Conservation (phyloP, 2,797 vertebrate species). For the Florisuga fusca region DNA sequence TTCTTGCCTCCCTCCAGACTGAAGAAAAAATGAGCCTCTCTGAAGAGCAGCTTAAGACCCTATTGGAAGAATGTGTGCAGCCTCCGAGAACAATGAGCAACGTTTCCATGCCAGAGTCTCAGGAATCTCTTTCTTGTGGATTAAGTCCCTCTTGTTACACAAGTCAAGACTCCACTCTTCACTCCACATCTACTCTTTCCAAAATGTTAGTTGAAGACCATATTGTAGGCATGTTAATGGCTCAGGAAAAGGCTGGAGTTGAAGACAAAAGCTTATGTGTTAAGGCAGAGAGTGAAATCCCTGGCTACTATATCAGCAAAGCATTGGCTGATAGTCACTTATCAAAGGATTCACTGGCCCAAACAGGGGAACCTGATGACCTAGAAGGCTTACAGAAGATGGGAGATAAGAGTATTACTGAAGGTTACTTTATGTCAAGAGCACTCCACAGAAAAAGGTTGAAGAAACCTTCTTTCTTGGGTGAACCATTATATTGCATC, state of each 20-base stretch:
- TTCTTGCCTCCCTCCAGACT: conserved; percentile 70
- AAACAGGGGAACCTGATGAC: conserved; percentile 62
- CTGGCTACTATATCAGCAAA: conserved; percentile 65
- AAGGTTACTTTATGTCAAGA: conserved; percentile 77
- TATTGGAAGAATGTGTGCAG: conserved; percentile 86
- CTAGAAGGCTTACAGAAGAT: conserved; percentile 63
- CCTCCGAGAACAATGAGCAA: conserved; percentile 67
- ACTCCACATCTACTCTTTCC: conserved; percentile 65
- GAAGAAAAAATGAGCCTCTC: conserved; percentile 75
- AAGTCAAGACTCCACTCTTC: conserved; percentile 49
- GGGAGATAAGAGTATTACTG: conserved; percentile 49
- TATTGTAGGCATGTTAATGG: conserved; percentile 63
- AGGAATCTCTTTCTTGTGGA: conserved; percentile 69
- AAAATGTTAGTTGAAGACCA: conserved; percentile 70
- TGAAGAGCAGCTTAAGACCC: conserved; percentile 84
- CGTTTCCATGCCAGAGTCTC: conserved; percentile 55
- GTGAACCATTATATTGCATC: conserved; percentile 69
- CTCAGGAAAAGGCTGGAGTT: conserved; percentile 12
- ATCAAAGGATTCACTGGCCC: conserved; percentile 59
- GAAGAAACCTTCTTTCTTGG: conserved; percentile 77
- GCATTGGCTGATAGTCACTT: conserved; percentile 49
- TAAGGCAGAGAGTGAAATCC: conserved; percentile 29
- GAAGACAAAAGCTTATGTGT: conserved; percentile 21
- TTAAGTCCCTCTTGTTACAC: conserved; percentile 47
- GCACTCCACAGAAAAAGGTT: conserved; percentile 69